Evolutionary conservation across 2,888 invertebrate genomes (phyloP).

Genomic region (Luffia ferchaultella): DNA sequence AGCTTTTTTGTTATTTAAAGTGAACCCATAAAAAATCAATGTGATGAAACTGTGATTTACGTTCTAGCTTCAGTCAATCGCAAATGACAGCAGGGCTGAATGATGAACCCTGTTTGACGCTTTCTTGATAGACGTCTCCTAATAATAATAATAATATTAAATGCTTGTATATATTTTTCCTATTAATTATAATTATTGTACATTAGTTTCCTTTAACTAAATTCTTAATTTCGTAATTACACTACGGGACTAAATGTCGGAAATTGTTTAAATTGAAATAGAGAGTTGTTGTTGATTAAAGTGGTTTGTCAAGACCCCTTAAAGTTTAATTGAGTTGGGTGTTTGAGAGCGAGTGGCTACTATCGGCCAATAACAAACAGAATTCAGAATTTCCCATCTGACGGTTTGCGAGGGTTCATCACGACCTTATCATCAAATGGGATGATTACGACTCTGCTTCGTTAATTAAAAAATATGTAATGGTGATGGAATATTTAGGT

Average conservation of each 20-base stretch:
- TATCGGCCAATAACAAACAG: constrained; percentile 35
- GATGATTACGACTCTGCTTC: not conserved
- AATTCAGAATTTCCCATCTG: constrained; percentile 27
- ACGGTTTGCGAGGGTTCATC: constrained; percentile 8
- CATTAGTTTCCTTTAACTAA: too few relatives aligned
- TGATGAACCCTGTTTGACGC: too few relatives aligned
- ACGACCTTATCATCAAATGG: not conserved
- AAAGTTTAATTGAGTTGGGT: constrained; percentile 55
- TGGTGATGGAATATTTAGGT: not conserved
- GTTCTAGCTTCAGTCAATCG: too few relatives aligned
- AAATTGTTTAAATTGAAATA: not conserved
- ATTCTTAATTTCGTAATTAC: not conserved
- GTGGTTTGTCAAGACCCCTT: constrained; percentile 36
- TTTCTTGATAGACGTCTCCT: too few relatives aligned
- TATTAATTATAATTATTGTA: too few relatives aligned
- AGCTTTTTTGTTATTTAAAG: too few relatives aligned
- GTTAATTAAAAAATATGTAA: not conserved
- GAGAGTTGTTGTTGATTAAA: constrained; percentile 28
- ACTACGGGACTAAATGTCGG: not conserved
- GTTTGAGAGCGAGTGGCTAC: constrained; percentile 33
- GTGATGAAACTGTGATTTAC: too few relatives aligned
- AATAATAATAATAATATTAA: too few relatives aligned
- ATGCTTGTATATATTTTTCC: too few relatives aligned
- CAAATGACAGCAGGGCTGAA: too few relatives aligned
- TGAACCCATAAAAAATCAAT: too few relatives aligned